Conservation (phyloP, 2,888 invertebrate genomes). For the Erebia palarica region DNA sequence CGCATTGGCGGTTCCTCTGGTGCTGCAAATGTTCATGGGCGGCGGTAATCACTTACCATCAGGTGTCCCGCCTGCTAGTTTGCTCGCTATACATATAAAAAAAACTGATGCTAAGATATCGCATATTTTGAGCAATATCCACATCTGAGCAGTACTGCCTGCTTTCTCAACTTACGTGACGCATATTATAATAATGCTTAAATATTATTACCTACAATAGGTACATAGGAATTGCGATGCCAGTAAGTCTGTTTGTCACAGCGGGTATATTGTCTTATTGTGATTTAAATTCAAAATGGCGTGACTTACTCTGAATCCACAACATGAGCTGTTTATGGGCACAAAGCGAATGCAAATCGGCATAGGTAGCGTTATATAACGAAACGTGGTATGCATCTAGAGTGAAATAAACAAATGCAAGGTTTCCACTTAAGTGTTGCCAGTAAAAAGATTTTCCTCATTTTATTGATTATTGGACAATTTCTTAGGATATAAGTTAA, state of each 20-base stretch:
- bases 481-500: no score
- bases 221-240: neutral
- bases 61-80: no score
- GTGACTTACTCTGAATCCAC: conserved; percentile 26
- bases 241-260: conserved; percentile 23
- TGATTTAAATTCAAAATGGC: conserved; percentile 23
- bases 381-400: conserved; percentile 34
- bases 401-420: conserved; percentile 28
- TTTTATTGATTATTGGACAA: neutral
- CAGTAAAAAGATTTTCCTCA: neutral
- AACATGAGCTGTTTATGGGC: conserved; percentile 20
- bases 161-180: no score
- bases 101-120: no score
- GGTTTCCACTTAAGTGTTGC: conserved; percentile 19
- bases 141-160: no score
- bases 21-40: no score
- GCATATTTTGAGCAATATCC: no score
- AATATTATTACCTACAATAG: neutral
- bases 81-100: no score
- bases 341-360: conserved; percentile 37
- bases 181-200: neutral
- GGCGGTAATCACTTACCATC: no score
- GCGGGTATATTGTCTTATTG: conserved; percentile 4
- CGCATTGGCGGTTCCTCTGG: no score
- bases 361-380: conserved; percentile 40